Evolutionary conservation across 2,797 vertebrate genomes (phyloP), one percentile per base, ranked within the genome.

Genomic region (Oreonectes daqikongensis): DNA sequence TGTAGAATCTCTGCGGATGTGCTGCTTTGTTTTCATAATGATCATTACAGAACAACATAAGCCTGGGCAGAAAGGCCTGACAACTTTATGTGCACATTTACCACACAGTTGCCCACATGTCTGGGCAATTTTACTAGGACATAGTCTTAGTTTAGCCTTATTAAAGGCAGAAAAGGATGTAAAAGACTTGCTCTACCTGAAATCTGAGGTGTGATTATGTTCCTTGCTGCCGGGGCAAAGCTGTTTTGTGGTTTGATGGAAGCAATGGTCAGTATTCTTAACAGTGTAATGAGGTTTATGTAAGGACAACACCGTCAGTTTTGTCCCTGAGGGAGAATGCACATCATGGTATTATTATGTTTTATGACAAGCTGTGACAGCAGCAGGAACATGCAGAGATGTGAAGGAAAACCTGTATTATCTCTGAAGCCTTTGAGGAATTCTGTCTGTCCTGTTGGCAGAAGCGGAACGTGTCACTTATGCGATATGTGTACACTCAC

Each of bases 301-400:
- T 30, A 63, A 57, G 67, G 44, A 57, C 52, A 64, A 26, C 48
- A 77, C 3, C 57, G 50, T 68, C 64, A 6, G 44, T 72, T 48
- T 20, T 57, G 50, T 79, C 77, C 77, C 12, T n/a, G 46, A 26
- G 76, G 78, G 82, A 22, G 77, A 72, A 81, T 40, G 72, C 79
- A 24, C 80, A 59, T 68, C 70, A 82, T 79, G 74, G 83, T 30
- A 71, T 72, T 83, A 78, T 88, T 86, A 81, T 81, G 76, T 79
- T 59, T 3, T 53, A 22, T 83, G 84, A 87, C 80, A 6, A 64
- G 74, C 75, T 83, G 26, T 80, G 79, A 83, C 82, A 85, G 80
- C 69, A 84, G 81, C 61, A 76, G 80, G 68, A 86, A 87, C 83
- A 85, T 82, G 83, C 82, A 65, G 75, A 77, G 75, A 60, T 63